Evolutionary conservation across 2,888 invertebrate genomes (phyloP), one percentile per base, ranked within the genome.

Genomic region (Colostygia pectinataria): DNA sequence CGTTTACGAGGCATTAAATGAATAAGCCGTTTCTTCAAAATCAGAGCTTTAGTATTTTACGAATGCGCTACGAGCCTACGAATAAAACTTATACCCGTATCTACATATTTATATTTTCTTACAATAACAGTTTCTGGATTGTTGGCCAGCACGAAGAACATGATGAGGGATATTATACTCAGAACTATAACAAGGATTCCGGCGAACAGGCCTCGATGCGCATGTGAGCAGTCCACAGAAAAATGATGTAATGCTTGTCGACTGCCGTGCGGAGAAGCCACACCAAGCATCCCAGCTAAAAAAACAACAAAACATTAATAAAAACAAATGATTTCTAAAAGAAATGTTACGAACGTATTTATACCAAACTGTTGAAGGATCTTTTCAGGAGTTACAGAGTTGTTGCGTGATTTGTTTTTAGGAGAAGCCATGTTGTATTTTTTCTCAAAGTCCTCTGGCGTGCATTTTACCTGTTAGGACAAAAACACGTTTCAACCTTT

Each of bases 71-170:
- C n/a, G n/a, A n/a, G n/a, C n/a, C n/a, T n/a, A n/a, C n/a, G n/a
- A n/a, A n/a, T n/a, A n/a, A n/a, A n/a, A n/a, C n/a, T n/a, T n/a
- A n/a, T n/a, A n/a, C n/a, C n/a, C n/a, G n/a, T n/a, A n/a, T n/a
- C n/a, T n/a, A n/a, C n/a, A n/a, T n/a, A n/a, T n/a, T n/a, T n/a
- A n/a, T n/a, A 18, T 23, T 23, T 31, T 12, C 69, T 83, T 76
- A 91, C 91, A 36, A 87, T 85, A 39, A 92, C 91, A 53, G 93
- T 93, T 2, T 91, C 85, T 0, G 92, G 91, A 59, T 92, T 92
- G 48, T 92, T 92, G 44, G 94, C 94, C 36, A 98, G 84, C 0
- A 97, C 97, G 78, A 97, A 97, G 85, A 97, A 97, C 92, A 97
- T 94, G 43, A 98, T 97, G 53, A 97, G 92, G 8, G 95, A 95